Evolutionary conservation across 2,888 invertebrate species (phyloP).

Genomic region (Drosophila prolongata): DNA sequence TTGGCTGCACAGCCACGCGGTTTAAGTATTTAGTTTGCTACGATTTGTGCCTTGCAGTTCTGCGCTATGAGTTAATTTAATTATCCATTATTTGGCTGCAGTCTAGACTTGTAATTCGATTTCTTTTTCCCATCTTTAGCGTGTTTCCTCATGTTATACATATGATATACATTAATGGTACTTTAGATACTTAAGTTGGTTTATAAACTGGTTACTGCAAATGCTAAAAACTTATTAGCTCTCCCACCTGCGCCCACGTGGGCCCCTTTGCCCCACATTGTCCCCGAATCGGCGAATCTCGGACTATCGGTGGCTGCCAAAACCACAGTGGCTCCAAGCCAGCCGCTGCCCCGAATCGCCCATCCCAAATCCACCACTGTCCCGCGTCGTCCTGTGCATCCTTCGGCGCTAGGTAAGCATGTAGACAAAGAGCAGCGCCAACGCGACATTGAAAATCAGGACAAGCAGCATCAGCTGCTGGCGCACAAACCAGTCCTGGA

Average conservation of each 20-base stretch:
- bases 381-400: constrained; percentile 53
- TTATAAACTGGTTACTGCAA: constrained; percentile 70
- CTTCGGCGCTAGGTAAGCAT: constrained; percentile 92
- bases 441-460: constrained; percentile 95
- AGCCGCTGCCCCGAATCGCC: constrained; percentile 2
- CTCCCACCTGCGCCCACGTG: constrained; percentile 4
- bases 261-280: not conserved
- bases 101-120: constrained; percentile 71
- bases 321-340: constrained; percentile 19
- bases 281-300: constrained; percentile 13
- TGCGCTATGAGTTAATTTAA: constrained; percentile 45
- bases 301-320: constrained; percentile 9
- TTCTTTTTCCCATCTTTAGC: constrained; percentile 40
- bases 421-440: constrained; percentile 98
- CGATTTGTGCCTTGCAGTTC: constrained; percentile 72
- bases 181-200: constrained; percentile 48
- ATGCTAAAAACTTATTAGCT: constrained; percentile 71
- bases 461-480: constrained; percentile 97
- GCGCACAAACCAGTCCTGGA: constrained; percentile 97
- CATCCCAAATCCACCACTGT: constrained; percentile 23
- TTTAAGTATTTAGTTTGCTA: constrained; percentile 56
- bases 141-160: constrained; percentile 31
- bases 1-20: constrained; percentile 60
- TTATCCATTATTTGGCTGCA: constrained; percentile 70
- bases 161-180: constrained; percentile 54